phyloP scores from a whole-genome alignment of 2,888 invertebrate species.

The Phortica okadai region DNA sequence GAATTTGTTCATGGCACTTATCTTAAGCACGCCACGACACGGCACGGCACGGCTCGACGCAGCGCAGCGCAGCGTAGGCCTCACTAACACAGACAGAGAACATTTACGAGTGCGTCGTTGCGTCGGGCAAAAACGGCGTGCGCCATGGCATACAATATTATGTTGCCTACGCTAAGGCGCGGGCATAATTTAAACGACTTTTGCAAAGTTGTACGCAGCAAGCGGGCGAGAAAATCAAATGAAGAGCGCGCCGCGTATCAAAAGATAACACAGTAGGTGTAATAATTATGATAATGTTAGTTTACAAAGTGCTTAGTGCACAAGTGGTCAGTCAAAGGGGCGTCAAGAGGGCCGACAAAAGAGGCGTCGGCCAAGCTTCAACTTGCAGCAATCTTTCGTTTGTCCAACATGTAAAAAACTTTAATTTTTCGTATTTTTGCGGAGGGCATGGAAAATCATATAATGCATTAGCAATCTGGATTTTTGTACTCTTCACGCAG shows the following conservation, averaged over 20 bases:
- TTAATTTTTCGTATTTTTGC: too few species aligned
- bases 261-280: conserved; percentile 36
- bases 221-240: not conserved
- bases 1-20: conserved; percentile 66
- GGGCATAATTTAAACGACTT: conserved; percentile 69
- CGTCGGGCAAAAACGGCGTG: too few species aligned
- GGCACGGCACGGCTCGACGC: not conserved
- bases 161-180: conserved; percentile 15
- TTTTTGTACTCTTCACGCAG: too few species aligned
- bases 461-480: too few species aligned
- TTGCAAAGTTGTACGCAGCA: conserved; percentile 62
- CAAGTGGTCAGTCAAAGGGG: not conserved
- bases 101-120: too few species aligned
- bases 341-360: not conserved
- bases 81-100: too few species aligned
- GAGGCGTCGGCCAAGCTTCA: not conserved
- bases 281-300: conserved; percentile 68
- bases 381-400: too few species aligned
- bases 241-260: not conserved
- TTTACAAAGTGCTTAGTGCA: conserved; percentile 61
- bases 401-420: too few species aligned
- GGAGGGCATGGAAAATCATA: too few species aligned
- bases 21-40: conserved; percentile 57
- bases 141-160: too few species aligned
- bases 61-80: too few species aligned